phyloP scores from a whole-genome alignment of 2,797 vertebrate genomes.

The Knipowitschia caucasica region DNA sequence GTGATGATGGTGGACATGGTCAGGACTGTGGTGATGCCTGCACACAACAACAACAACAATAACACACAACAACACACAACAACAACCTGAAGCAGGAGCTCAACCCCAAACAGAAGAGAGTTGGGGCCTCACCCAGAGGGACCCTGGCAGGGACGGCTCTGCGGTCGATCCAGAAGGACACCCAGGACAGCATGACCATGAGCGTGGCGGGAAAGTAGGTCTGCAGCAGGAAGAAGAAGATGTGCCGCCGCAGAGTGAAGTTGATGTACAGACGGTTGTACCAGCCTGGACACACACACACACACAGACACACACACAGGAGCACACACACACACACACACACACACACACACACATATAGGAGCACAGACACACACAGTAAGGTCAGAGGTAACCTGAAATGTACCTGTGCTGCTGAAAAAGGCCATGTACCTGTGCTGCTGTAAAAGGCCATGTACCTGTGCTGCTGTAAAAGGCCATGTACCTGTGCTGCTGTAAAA shows the following conservation, averaged over 20 bases:
- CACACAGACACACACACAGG: too few species aligned
- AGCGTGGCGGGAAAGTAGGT: conserved; percentile 82
- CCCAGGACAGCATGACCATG: conserved; percentile 86
- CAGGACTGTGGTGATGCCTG: conserved; percentile 86
- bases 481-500: conserved; percentile 97
- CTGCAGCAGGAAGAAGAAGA: conserved; percentile 85
- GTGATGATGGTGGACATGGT: conserved; percentile 96
- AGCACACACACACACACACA: too few species aligned
- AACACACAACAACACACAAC: not conserved
- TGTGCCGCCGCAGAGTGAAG: conserved; percentile 81
- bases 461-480: too few species aligned
- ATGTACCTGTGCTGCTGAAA: too few species aligned
- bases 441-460: conserved; percentile 94
- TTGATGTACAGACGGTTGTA: conserved; percentile 84
- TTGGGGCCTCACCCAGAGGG: conserved; percentile 76
- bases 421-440: conserved; percentile 58
- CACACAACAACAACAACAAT: not conserved
- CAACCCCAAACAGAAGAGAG: not conserved
- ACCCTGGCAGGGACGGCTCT: conserved; percentile 83
- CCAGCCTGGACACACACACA: conserved; percentile 82
- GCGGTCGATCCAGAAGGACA: conserved; percentile 84
- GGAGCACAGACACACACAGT: too few species aligned
- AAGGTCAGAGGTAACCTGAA: conserved; percentile 4
- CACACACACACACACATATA: too few species aligned
- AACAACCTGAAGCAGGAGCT: not conserved